These are phyloP conservation scores for Uromys caudimaculatus DNA, from an alignment of 2,797 vertebrate genomes.

Conservation along the genomic window DNA sequence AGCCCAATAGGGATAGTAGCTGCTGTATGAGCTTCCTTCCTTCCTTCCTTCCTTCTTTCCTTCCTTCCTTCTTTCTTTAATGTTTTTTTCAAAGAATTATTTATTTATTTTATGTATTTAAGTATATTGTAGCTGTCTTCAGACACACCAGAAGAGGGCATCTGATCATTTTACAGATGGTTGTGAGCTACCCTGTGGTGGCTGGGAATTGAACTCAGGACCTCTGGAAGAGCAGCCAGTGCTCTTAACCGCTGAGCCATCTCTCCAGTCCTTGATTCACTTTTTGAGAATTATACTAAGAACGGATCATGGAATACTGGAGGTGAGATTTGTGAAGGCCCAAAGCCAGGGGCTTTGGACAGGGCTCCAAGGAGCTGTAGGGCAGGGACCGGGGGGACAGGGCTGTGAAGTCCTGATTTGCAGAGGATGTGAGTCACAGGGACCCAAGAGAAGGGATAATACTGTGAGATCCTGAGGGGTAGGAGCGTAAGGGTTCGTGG, in stretches of 20 bases:
- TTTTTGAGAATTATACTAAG: neutral
- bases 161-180: neutral
- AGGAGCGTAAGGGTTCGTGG: rapidly evolving
- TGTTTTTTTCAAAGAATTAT: too few species aligned
- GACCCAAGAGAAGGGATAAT: neutral
- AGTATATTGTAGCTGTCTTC: too few species aligned
- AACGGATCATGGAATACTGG: neutral
- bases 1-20: neutral
- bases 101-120: too few species aligned
- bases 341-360: neutral
- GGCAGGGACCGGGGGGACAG: rapidly evolving
- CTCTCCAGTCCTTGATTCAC: neutral
- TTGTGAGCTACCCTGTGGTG: neutral
- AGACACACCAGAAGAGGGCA: too few species aligned
- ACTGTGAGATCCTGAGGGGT: neutral
- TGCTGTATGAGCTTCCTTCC: neutral
- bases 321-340: neutral
- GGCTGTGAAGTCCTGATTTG: neutral
- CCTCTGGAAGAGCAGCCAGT: neutral
- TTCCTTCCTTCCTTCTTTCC: too few species aligned
- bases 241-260: neutral
- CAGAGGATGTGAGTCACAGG: neutral
- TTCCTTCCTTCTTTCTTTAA: too few species aligned
- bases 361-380: neutral
- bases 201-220: neutral